Percentiles rank a stretch among this genome's conserved stretches.
These are phyloP conservation scores for Philhelius pedissequus DNA, from an alignment of 2,888 invertebrate species.

Conservation along the genomic window DNA sequence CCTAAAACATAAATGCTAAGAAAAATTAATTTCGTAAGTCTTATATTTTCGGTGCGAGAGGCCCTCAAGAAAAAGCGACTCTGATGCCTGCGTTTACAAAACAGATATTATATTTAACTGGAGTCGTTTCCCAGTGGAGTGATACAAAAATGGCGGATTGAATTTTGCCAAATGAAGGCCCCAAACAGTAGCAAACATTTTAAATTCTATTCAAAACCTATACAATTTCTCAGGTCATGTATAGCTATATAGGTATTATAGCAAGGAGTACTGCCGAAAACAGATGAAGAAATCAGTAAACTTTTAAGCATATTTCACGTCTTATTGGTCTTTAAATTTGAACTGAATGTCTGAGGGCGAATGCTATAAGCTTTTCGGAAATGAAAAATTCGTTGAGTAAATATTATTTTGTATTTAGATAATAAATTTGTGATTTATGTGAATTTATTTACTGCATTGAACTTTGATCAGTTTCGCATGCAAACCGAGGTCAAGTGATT, in stretches of 20 bases:
- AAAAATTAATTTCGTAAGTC: slow-evolving; percentile 45
- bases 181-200: slow-evolving; percentile 4
- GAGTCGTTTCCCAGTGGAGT: slow-evolving; percentile 3
- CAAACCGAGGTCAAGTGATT: too few relatives aligned
- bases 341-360: background rate
- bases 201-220: slow-evolving; percentile 1
- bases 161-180: slow-evolving; percentile 22
- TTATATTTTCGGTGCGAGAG: background rate
- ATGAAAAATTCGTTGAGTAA: background rate
- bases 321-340: background rate
- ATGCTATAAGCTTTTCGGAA: background rate
- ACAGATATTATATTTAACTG: slow-evolving; percentile 12
- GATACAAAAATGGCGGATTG: slow-evolving; percentile 10
- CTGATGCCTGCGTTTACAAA: background rate
- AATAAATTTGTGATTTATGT: too few relatives aligned
- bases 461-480: too few relatives aligned
- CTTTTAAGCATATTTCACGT: background rate
- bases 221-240: slow-evolving; percentile 4
- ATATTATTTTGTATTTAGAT: too few relatives aligned
- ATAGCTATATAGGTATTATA: background rate
- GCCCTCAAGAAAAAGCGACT: background rate
- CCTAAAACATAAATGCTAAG: slow-evolving; percentile 35
- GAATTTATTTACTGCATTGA: too few relatives aligned
- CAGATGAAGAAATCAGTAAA: background rate
- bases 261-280: background rate